phyloP scores from a whole-genome alignment of 2,113 vertebrate species.

The Lepus americanus region DNA sequence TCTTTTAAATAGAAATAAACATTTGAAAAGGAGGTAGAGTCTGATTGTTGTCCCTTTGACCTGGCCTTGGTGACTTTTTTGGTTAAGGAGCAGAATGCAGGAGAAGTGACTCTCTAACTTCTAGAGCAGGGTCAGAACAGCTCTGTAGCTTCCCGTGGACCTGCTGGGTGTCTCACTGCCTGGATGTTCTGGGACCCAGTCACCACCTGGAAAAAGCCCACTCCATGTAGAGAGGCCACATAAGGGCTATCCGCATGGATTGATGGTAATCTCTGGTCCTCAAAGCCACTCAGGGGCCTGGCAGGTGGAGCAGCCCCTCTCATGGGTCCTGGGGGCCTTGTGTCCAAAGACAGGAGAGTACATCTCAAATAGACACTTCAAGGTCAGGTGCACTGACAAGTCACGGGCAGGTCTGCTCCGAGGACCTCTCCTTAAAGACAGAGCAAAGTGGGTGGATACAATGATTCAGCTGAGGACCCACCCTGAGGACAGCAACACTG shows the following conservation, averaged over 20 bases:
- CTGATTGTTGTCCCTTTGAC: neutral
- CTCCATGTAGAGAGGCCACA: neutral
- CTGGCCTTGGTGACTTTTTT: neutral
- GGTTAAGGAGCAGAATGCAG: neutral
- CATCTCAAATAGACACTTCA: neutral
- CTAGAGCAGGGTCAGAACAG: neutral
- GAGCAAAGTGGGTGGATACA: neutral
- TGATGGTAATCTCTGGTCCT: neutral
- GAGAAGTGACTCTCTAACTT: neutral
- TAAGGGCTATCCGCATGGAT: neutral
- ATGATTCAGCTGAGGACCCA: neutral
- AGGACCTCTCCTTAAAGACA: neutral
- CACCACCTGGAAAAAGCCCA: neutral
- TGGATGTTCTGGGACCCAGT: neutral
- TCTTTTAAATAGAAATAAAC: too few species aligned
- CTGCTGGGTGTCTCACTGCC: neutral
- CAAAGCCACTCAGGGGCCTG: neutral
- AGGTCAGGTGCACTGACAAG: neutral
- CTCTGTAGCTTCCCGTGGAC: neutral
- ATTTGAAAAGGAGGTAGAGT: too few species aligned
- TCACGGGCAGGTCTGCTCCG: neutral
- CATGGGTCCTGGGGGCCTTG: neutral
- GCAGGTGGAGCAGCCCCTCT: neutral
- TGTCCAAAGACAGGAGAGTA: neutral
- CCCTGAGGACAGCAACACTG: rapidly evolving